phyloP scores from a whole-genome alignment of 2,888 invertebrate genomes.

The Saturnia japonica region DNA sequence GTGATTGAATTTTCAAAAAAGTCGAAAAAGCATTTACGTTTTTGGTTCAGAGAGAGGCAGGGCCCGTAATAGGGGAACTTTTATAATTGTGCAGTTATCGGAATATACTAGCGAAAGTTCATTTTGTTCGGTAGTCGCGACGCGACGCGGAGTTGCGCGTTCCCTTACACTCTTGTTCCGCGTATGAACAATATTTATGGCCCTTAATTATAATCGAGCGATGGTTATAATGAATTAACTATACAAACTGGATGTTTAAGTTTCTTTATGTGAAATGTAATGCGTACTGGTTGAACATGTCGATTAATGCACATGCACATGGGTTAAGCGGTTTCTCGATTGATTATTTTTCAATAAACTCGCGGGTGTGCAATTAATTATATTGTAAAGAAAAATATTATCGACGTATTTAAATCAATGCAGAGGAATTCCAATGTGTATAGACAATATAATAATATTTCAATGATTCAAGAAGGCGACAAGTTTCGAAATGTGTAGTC shows the following conservation, averaged over 20 bases:
- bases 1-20: conserved; percentile 22
- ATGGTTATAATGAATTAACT: conserved; percentile 46
- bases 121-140: conserved; percentile 40
- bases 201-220: conserved; percentile 52
- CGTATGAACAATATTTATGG: conserved; percentile 59
- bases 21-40: conserved; percentile 10
- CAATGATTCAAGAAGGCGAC: neutral
- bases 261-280: conserved; percentile 39
- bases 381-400: conserved; percentile 19
- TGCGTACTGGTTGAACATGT: conserved; percentile 30
- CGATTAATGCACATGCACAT: conserved; percentile 37
- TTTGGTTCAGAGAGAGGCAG: conserved; percentile 21
- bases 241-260: conserved; percentile 35
- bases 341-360: conserved; percentile 14
- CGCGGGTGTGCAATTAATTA: conserved; percentile 29
- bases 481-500: neutral
- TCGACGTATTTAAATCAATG: neutral
- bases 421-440: neutral
- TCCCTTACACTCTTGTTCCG: conserved; percentile 44
- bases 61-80: conserved; percentile 25
- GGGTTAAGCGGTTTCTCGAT: conserved; percentile 15
- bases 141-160: conserved; percentile 29
- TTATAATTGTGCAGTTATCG: conserved; percentile 33
- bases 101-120: conserved; percentile 51
- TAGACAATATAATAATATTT: neutral